These are phyloP conservation scores for Mesitornis unicolor DNA, from an alignment of 2,113 vertebrate species.

Conservation along the genomic window DNA sequence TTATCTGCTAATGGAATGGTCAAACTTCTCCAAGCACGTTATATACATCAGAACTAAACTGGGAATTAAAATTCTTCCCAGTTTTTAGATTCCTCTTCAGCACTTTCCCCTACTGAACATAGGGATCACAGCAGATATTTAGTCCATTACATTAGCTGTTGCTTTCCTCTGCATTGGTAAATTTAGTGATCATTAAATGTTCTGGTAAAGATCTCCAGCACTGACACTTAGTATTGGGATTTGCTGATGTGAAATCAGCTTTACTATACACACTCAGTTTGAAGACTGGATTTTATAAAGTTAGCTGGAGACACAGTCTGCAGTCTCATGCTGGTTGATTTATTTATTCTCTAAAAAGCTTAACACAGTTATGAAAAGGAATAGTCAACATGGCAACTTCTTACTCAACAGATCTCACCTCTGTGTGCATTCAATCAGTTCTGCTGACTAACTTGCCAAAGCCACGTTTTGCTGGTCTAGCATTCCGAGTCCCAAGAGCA, in stretches of 20 bases:
- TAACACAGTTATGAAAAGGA: neutral
- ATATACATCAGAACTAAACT: neutral
- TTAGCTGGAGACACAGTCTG: neutral
- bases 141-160: neutral
- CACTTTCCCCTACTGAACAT: neutral
- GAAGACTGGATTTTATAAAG: neutral
- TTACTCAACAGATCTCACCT: neutral
- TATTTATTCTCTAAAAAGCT: neutral
- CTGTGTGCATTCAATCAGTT: neutral
- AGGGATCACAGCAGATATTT: rapidly evolving
- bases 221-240: neutral
- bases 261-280: neutral
- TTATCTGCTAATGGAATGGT: too few species aligned
- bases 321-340: neutral
- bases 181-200: neutral
- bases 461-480: neutral
- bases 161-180: neutral
- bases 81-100: neutral
- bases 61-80: neutral
- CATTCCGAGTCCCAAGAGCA: neutral
- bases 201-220: neutral
- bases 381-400: neutral
- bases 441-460: neutral
- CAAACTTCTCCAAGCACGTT: neutral
- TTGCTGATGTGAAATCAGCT: neutral